Evolutionary conservation across 2,113 vertebrate species (phyloP), one percentile per base, ranked within the genome.

Genomic region (Nothoprocta perdicaria): DNA sequence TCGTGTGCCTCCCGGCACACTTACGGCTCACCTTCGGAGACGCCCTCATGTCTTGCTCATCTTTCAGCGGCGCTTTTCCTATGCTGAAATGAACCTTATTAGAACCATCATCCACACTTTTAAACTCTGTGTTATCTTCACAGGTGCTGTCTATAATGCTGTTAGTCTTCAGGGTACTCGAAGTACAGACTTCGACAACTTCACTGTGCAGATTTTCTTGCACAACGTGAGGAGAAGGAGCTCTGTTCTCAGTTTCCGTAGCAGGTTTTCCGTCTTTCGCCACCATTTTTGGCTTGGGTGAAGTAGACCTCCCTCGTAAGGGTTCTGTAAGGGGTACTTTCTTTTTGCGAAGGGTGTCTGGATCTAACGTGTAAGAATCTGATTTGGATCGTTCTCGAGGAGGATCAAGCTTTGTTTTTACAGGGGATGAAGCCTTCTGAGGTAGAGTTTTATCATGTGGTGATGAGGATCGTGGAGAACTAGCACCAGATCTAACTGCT

Each of bases 71-170:
- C 16, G 99, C 99, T 96, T 99, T 99, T 86, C 99, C 99, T 52
- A 99, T 99, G 96, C 99, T 99, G 85, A 99, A 99, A 96, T 99
- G 99, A 79, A 99, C 99, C 97, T 99, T 99, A 92, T 97, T 98
- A 10, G 98, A 98, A 65, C 97, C 93, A 66, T 99, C 99, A 0
- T 99, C 99, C 4, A 98, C 35, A 89, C 97, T 98, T 48, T 85
- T 97, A 77, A 97, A 96, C 67, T 99, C 99, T 2, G 88, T 95
- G 55, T 97, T 98, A 88, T 99, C 99, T 33, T 99, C 99, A 76
- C 98, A 99, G 41, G 95, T 97, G 12, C 98, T 98, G 45, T 99
- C 98, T 45, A 93, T 97, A 73, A 97, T 94, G 84, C 97, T 97
- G 31, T 98, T 98, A 26, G 99, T 98, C 84, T 99, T 98, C 73